Conservation (phyloP, 2,888 invertebrate species). For the Gandaritis pyraliata region DNA sequence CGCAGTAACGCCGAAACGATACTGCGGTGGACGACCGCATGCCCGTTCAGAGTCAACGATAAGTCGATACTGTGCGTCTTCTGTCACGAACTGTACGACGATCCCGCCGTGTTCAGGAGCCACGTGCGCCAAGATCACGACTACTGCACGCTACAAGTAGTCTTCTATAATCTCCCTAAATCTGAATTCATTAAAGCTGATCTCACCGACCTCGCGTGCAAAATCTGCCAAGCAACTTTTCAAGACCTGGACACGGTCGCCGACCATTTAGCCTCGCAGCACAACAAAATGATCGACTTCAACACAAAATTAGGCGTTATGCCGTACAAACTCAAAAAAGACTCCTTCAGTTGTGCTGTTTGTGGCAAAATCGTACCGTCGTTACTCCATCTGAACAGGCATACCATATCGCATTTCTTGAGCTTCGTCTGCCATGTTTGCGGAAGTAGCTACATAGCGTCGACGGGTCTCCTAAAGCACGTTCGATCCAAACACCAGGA, state of each 20-base stretch:
- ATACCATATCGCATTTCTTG: slow-evolving; percentile 73
- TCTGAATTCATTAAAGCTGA: slow-evolving; percentile 74
- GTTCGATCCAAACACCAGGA: slow-evolving; percentile 70
- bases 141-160: slow-evolving; percentile 65
- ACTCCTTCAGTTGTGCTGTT: slow-evolving; percentile 64
- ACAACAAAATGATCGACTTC: slow-evolving; percentile 54
- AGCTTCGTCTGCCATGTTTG: slow-evolving; percentile 75
- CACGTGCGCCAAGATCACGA: slow-evolving; percentile 71
- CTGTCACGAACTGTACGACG: slow-evolving; percentile 72
- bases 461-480: slow-evolving; percentile 67
- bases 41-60: slow-evolving; percentile 76
- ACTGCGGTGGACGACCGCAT: slow-evolving; percentile 72
- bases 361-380: slow-evolving; percentile 69
- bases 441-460: slow-evolving; percentile 72
- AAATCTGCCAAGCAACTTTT: slow-evolving; percentile 55
- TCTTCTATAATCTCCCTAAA: slow-evolving; percentile 70
- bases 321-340: slow-evolving; percentile 68
- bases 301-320: slow-evolving; percentile 67
- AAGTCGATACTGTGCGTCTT: slow-evolving; percentile 76
- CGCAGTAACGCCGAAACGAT: slow-evolving; percentile 72
- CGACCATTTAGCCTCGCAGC: slow-evolving; percentile 56
- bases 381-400: slow-evolving; percentile 68
- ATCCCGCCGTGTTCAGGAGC: slow-evolving; percentile 62
- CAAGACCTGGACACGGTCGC: slow-evolving; percentile 58
- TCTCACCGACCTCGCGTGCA: slow-evolving; percentile 64